Base-by-base conservation (phyloP, 2,797 vertebrate species). In the Eremophila alpestris region DNA sequence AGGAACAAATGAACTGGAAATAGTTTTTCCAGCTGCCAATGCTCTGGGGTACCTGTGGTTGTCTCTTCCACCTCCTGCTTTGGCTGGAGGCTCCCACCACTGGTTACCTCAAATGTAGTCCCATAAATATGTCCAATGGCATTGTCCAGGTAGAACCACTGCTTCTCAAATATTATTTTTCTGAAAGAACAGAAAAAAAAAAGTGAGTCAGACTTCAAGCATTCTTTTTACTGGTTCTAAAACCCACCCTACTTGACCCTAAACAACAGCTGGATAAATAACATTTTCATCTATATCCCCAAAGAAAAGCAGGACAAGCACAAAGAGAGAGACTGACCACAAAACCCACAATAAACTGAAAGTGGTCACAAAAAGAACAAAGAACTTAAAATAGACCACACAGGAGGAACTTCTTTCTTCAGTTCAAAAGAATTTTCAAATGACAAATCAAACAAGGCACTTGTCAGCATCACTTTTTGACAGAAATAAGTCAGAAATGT, bases 81-180 rank as follows among this genome's bases (percentile, higher is more conserved):
- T 36, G 97, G 98, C 94, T 99, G 98, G 60, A 99, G 98, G 55
- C 87, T 97, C 60, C 98, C 99, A 65, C 99, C 99, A 26, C 92
- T 85, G 14, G 95, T 97, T 12, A 99, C 98, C 93, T 99, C 99
- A 97, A 99, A 99, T 0, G 98, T 98, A 51, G 98, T 98, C 69
- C 99, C 98, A 60, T 99, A 99, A 81, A 97, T 75, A 36, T 99
- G 98, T 24, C 99, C 99, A 2, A 99, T 98, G 8, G 98, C 97
- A 4, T 98, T 98, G 81, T 99, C 99, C 96, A 99, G 89, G 95
- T 98, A 99, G 83, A 99, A 98, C 99, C 99, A 99, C 94, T 99
- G 99, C 96, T 99, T 99, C 97, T 99, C 99, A 98, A 99, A 99
- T 83, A 98, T 98, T 36, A 99, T 97, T 97, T 99, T 99, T 95